A percentile compares a stretch with the other conserved stretches of the same genome.
phyloP scores from a whole-genome alignment of 2,888 invertebrate species.

The Heliconius sara region DNA sequence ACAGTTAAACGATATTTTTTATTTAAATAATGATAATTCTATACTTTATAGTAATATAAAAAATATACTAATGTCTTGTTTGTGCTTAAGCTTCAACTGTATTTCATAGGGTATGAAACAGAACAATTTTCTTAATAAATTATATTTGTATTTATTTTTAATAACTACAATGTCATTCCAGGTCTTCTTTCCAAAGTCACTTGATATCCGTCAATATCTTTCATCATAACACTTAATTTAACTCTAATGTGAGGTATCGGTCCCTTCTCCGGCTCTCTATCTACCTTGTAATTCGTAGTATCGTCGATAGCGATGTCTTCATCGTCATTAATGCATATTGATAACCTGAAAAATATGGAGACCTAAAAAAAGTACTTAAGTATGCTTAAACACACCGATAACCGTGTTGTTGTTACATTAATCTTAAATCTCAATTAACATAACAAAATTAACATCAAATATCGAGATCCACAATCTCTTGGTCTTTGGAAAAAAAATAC shows the following conservation, averaged over 20 bases:
- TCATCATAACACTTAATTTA: constrained; percentile 77
- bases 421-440: too few relatives aligned
- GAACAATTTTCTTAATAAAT: too few relatives aligned
- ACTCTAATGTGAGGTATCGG: constrained; percentile 65
- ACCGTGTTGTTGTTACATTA: too few relatives aligned
- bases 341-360: constrained; percentile 60
- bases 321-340: constrained; percentile 77
- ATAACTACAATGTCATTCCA: neutral
- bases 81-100: neutral
- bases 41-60: neutral
- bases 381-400: too few relatives aligned
- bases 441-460: too few relatives aligned
- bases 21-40: too few relatives aligned
- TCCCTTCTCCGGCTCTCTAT: constrained; percentile 59
- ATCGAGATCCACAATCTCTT: too few relatives aligned
- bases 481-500: too few relatives aligned
- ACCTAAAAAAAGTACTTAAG: too few relatives aligned
- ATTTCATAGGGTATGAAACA: too few relatives aligned
- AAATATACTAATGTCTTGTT: neutral
- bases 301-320: constrained; percentile 63
- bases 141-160: neutral
- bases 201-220: constrained; percentile 70
- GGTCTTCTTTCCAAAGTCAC: constrained; percentile 59
- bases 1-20: too few relatives aligned
- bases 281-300: constrained; percentile 63